A percentile compares a stretch with the other conserved stretches of the same genome.
phyloP scores from a whole-genome alignment of 2,797 vertebrate species.

The Pseudochirops corinnae region DNA sequence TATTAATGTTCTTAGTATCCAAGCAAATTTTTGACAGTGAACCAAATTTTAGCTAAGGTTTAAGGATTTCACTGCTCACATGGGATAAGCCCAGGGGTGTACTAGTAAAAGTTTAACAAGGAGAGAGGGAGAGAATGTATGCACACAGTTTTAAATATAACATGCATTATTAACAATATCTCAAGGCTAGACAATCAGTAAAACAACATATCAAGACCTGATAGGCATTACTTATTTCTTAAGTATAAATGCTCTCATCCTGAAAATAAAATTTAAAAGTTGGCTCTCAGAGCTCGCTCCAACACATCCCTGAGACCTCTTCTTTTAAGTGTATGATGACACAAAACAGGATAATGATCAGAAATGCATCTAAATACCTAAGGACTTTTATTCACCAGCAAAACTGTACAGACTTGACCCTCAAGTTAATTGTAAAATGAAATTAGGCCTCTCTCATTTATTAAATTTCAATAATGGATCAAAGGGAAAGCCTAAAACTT shows the following conservation, averaged over 20 bases:
- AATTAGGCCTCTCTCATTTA: background rate
- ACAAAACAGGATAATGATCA: background rate
- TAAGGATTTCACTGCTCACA: background rate
- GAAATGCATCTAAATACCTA: background rate
- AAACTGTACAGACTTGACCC: background rate
- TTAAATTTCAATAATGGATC: background rate
- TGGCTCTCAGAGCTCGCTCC: background rate
- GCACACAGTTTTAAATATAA: background rate
- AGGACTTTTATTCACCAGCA: background rate
- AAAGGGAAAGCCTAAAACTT: background rate
- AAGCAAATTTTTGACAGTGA: background rate
- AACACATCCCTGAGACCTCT: background rate
- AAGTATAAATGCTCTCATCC: background rate
- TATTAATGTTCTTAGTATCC: background rate
- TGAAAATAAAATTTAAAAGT: background rate
- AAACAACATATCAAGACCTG: background rate
- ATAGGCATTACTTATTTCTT: background rate
- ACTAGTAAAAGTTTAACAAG: background rate
- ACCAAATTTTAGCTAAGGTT: background rate
- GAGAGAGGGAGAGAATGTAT: background rate
- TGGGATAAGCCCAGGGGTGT: background rate
- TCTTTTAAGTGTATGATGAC: background rate
- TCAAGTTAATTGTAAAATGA: conserved; percentile 7
- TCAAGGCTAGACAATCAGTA: background rate
- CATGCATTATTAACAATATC: background rate